Conservation (phyloP, 2,888 invertebrate species). For the Zele albiditarsus region DNA sequence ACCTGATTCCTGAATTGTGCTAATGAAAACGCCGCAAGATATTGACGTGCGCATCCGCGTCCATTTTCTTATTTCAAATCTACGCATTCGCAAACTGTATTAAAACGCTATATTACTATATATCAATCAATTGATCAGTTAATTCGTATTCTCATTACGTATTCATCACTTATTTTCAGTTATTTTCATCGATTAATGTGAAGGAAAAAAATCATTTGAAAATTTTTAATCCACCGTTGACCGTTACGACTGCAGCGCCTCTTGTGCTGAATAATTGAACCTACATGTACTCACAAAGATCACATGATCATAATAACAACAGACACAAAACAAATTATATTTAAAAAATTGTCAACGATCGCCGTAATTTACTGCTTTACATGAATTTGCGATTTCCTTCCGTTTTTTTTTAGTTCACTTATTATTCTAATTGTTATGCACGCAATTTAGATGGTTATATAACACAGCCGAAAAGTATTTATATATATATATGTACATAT, state of each 20-base stretch:
- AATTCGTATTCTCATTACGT: no score
- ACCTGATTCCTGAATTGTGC: no score
- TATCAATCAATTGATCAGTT: no score
- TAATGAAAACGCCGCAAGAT: no score
- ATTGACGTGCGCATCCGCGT: no score
- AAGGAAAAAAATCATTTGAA: no score
- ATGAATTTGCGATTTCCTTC: not conserved
- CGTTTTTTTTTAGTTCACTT: not conserved
- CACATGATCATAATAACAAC: not conserved
- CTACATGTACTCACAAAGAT: not conserved
- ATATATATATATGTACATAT: not conserved
- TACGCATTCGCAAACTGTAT: no score
- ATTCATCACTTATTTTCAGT: no score
- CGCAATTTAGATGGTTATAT: not conserved
- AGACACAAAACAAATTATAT: not conserved
- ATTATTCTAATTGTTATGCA: not conserved
- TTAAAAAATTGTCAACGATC: no score
- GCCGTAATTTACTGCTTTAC: not conserved
- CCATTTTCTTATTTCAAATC: no score
- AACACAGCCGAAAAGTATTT: not conserved
- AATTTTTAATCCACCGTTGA: not conserved
- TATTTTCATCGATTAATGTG: no score
- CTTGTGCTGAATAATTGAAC: not conserved
- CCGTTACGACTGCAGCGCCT: not conserved
- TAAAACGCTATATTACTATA: no score